Evolutionary conservation across 92 coral and sea anemone species (phyloP).

Genomic region (Muricea muricata): DNA sequence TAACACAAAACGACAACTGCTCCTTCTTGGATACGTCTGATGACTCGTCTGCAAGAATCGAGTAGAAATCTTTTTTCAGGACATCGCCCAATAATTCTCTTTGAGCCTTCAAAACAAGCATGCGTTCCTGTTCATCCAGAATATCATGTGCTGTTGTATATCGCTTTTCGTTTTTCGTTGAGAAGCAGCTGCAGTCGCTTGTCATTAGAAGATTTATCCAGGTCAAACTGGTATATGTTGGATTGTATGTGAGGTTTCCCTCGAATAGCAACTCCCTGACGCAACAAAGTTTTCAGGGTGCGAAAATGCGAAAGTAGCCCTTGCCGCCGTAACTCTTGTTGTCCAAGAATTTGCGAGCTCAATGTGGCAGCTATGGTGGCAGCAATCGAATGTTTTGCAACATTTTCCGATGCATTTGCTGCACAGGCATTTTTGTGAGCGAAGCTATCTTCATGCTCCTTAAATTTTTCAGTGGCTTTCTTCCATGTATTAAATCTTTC

Average conservation of each 20-base stretch:
- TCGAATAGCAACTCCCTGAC: conserved; percentile 34
- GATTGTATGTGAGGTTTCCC: conserved; percentile 21
- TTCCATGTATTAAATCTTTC: conserved; percentile 28
- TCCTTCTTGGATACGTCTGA: conserved; percentile 37
- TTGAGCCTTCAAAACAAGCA: conserved; percentile 20
- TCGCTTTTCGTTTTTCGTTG: conserved; percentile 13
- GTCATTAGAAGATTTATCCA: conserved; percentile 21
- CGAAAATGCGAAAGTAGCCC: conserved; percentile 14
- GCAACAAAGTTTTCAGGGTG: conserved; percentile 36
- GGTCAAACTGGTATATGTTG: conserved; percentile 26
- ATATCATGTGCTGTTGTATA: conserved; percentile 28
- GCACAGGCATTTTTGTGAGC: conserved; percentile 23
- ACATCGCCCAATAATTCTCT: not conserved
- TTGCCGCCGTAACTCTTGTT: conserved; percentile 26
- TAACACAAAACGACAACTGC: conserved; percentile 11
- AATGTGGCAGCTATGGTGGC: no score
- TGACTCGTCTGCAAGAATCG: conserved; percentile 41
- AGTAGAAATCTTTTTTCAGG: not conserved
- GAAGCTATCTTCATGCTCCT: conserved; percentile 24
- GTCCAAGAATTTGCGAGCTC: not conserved
- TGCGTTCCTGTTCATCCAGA: conserved; percentile 25
- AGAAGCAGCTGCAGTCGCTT: conserved; percentile 23
- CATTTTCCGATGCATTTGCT: not conserved
- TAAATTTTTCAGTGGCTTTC: conserved; percentile 19
- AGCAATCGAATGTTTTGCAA: not conserved